Evolutionary conservation across 2,797 vertebrate genomes (phyloP), one percentile per base, ranked within the genome.

Genomic region (Myotis pilosus): DNA sequence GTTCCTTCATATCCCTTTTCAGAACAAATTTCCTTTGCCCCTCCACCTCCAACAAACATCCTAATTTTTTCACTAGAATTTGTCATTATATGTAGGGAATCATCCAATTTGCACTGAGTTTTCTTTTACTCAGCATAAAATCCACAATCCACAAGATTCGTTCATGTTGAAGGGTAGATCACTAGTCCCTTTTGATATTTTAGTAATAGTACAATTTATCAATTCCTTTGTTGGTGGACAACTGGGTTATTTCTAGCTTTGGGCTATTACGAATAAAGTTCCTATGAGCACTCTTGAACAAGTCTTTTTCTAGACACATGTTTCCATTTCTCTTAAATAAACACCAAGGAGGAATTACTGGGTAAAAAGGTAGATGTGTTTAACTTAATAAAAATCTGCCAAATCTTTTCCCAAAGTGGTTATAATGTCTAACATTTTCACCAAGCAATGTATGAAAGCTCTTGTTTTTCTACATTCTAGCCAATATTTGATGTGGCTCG

Each of bases 281-380:
- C 36, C 91, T 92, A 82, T 82, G 68, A 92, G 16, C 25, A 57
- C 38, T 94, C 69, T 30, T 92, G 47, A 94, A 92, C 82, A 95
- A 90, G 62, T 72, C 76, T 90, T 93, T 92, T 95, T 95, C 79
- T 95, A 57, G 79, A 92, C 89, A 75, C 60, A 92, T 75, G 83
- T 95, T 94, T 96, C 92, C 78, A 87, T 91, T 96, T 96, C 92
- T 93, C 75, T 89, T 97, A 90, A 75, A 64, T 87, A 96, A 94
- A 87, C 25, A 95, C n/a, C 69, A 79, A 96, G 80, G 44, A 94
- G 84, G 79, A 96, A 94, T 23, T 89, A 66, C 95, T 92, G 83
- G 55, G 92, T 91, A 91, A 94, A 95, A 95, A 62, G 62, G 69
- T 83, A 79, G 80, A 85, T 84, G 41, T 80, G 89, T 95, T 95